phyloP scores from a whole-genome alignment of 2,797 vertebrate genomes.

The Myotis pilosus region DNA sequence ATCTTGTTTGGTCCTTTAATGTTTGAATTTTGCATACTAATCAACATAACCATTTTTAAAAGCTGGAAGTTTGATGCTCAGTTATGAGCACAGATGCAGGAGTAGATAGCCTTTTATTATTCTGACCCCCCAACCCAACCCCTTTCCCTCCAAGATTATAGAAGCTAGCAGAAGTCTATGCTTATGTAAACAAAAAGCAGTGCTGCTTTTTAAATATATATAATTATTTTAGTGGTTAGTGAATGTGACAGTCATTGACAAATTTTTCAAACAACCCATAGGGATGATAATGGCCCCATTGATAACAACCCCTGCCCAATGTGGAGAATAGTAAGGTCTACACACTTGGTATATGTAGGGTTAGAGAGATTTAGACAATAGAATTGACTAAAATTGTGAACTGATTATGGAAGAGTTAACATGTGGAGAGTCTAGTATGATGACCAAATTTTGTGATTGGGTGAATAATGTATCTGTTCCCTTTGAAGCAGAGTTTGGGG shows the following conservation, averaged over 20 bases:
- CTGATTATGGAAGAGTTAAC: background rate
- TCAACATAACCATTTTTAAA: background rate
- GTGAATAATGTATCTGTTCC: background rate
- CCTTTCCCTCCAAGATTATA: background rate
- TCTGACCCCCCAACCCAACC: background rate
- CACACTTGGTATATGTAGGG: background rate
- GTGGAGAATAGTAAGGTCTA: background rate
- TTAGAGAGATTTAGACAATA: background rate
- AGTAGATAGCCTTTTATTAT: background rate
- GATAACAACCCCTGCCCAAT: background rate
- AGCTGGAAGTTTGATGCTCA: background rate
- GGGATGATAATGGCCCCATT: background rate
- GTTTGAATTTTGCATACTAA: constrained; percentile 15
- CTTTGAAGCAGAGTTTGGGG: background rate
- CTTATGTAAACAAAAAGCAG: background rate
- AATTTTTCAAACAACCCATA: background rate
- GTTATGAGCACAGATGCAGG: background rate
- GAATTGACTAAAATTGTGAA: background rate
- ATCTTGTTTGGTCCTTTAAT: background rate
- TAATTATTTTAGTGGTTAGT: background rate
- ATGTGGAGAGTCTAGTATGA: background rate
- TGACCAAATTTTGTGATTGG: background rate
- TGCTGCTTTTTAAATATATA: background rate
- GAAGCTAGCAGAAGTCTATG: background rate
- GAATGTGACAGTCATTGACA: background rate